Evolutionary conservation across 2,888 invertebrate genomes (phyloP), one percentile per base, ranked within the genome.

Genomic region (Drosophila lutescens): DNA sequence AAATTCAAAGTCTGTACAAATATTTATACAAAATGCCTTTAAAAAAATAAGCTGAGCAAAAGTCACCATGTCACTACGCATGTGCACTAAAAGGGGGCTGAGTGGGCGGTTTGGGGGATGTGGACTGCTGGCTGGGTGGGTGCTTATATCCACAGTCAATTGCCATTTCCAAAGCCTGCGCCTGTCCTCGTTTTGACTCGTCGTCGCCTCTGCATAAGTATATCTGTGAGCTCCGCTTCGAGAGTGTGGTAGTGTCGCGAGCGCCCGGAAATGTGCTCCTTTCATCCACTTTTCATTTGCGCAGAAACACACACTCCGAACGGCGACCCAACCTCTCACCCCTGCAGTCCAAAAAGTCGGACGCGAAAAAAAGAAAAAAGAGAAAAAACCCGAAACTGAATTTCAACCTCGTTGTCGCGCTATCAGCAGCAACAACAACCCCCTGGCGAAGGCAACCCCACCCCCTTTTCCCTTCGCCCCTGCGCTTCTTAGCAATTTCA

Each of bases 251-350:
- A 34, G 70, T 68, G 59, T 59, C 49, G 59, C 59, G 56, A 67
- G 72, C 70, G 77, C 81, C 76, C 76, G 82, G 81, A 86, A 86
- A 77, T 73, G 83, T 86, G 83, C 77, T 76, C 78, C 87, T 90
- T 90, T 89, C 89, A 90, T 72, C 90, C 90, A 89, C 89, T 88
- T 89, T 88, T 88, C 80, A 86, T 84, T 79, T 86, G 85, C 89
- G 77, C 81, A 81, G 76, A 76, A 34, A 34, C 34, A 72, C 58
- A 56, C 57, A 53, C 53, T 70, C 51, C 51, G 46, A 50, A 38
- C 38, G 26, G 41, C 43, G 49, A 36, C 43, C 34, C 56, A 23
- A 53, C 56, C 60, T 17, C 76, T 47, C 73, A 55, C 47, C 68
- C 58, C 26, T n/a, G 12, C 55, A 26, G n/a, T 43, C 26, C 30